Base-by-base conservation (phyloP, 2,797 vertebrate species). In the Spinus olivaceus region DNA sequence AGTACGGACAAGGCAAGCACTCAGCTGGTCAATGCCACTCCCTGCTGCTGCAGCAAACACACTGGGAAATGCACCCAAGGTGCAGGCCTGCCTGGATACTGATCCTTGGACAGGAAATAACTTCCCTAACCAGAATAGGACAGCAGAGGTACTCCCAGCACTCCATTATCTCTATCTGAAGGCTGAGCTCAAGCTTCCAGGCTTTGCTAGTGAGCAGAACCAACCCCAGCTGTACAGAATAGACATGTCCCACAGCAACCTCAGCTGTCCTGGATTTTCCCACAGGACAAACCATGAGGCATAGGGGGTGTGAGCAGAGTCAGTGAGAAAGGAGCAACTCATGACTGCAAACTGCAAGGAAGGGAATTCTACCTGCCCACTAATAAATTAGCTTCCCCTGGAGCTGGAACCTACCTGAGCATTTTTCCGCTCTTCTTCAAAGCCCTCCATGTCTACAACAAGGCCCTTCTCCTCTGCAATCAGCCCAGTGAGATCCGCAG, bases 401-500 rank as follows among this genome's bases (percentile, higher is more conserved):
- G 25, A 67, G 46, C 50, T 64, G 30, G 39, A 22, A 30, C 64
- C 88, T 81, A 99, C 99, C 99, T 99, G 99, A 1, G 99, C 99
- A 6, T 98, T 98, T 81, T 98, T 99, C 92, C 99, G 98, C 96
- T 99, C 99, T 59, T 99, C 99, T 80, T 99, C 99, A 77, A 99
- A 99, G 60, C 98, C 98, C 7, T 98, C 98, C 96, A 99, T 92
- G 95, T 99, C 99, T 65, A 99, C 98, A 8, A 59, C 94, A 96
- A 99, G 97, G n/a, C 99, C 99, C 42, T 99, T 99, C 97, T 99
- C 99, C 96, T 99, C 99, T 1, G 99, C 99, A 59, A 99, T 99
- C 74, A 99, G 98, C 28, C 98, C 99, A 1, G 99, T 99, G 93
- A 99, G 98, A 97, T 99, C 99, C 95, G 98, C 98, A 25, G 99